Evolutionary conservation across 1,140 invertebrate genomes (phyloP).

Genomic region (Dinothrombium tinctorium): DNA sequence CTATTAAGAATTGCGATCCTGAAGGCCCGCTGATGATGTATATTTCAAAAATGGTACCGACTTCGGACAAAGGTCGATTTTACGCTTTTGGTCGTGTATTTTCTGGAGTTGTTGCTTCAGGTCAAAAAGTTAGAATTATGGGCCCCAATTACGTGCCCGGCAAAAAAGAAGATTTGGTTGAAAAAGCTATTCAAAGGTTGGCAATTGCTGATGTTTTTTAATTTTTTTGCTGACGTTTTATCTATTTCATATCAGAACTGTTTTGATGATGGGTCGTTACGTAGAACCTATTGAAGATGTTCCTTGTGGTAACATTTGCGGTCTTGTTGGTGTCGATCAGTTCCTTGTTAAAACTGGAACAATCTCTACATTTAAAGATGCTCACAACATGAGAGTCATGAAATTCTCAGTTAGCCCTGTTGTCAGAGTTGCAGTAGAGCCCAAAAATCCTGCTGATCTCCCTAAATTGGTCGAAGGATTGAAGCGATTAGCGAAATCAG

Average conservation of each 20-base stretch:
- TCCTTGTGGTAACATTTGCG: slow-evolving; percentile 97
- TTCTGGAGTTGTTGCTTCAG: slow-evolving; percentile 82
- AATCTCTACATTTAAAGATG: slow-evolving; percentile 94
- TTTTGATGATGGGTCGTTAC: slow-evolving; percentile 99
- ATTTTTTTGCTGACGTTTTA: not conserved
- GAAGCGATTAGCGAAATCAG: slow-evolving; percentile 94
- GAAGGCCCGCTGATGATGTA: slow-evolving; percentile 99
- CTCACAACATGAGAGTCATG: slow-evolving; percentile 96
- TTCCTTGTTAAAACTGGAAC: slow-evolving; percentile 98
- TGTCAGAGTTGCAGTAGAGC: slow-evolving; percentile 95
- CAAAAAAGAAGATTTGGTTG: slow-evolving; percentile 96
- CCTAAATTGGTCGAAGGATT: slow-evolving; percentile 94
- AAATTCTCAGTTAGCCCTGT: slow-evolving; percentile 98
- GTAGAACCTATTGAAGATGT: slow-evolving; percentile 99
- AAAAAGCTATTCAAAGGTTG: slow-evolving; percentile 80
- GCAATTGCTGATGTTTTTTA: slow-evolving; percentile 1
- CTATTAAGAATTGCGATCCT: slow-evolving; percentile 65
- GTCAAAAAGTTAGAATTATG: slow-evolving; percentile 90
- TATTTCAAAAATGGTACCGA: slow-evolving; percentile 99
- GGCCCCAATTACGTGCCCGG: slow-evolving; percentile 92
- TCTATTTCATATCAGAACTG: slow-evolving; percentile 39
- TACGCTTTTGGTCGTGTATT: slow-evolving; percentile 99
- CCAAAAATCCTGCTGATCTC: slow-evolving; percentile 94
- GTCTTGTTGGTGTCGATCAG: slow-evolving; percentile 98
- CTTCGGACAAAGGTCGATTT: slow-evolving; percentile 96